Base-by-base conservation (phyloP, 2,113 vertebrate genomes). In the Microcebus murinus region DNA sequence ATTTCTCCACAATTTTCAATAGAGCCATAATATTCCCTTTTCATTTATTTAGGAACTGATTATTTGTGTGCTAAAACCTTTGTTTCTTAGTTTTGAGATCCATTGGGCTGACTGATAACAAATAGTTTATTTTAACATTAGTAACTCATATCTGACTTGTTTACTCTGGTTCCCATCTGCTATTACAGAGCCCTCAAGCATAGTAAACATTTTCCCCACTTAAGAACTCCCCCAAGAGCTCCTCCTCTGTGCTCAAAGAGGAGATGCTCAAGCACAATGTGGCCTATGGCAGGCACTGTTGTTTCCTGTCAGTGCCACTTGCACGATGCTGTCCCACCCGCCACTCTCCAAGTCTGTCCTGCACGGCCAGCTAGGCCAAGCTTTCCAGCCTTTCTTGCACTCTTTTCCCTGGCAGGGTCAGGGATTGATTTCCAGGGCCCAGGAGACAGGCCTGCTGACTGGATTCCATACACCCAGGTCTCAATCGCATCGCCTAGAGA, bases 111-210 rank as follows among this genome's bases (percentile, higher is more conserved):
- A 42, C 8, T 55, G 13, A 73, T 42, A 87, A 21, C 48, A 88
- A 85, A 63, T 80, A 8, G 42, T 21, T 91, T 91, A 70, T 65
- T 96, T 90, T 65, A 25, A 79, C 23, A 45, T 59, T 45, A 81
- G n/a, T 36, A 50, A 63, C 52, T 59, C 52, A n/a, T 45, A 87
- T 27, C 50, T 84, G 31, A 29, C 14, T 80, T 92, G 23, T 84
- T 67, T 91, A 13, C 45, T 81, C 36, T 77, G 61, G 23, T 85
- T 55, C 39, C 67, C 36, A 50, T 50, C 71, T 94, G 63, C 12
- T 80, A 63, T 36, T 52, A 57, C 42, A 93, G 73, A 90, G 8
- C 23, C 23, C 67, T 87, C 42, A 80, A 70, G 45, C 45, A 25
- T 15, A 6, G 3, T 15, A 71, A 87, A 68, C 50, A 52, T 84